Evolutionary conservation across 2,797 vertebrate species (phyloP).

Genomic region (Gymnothorax javanicus): DNA sequence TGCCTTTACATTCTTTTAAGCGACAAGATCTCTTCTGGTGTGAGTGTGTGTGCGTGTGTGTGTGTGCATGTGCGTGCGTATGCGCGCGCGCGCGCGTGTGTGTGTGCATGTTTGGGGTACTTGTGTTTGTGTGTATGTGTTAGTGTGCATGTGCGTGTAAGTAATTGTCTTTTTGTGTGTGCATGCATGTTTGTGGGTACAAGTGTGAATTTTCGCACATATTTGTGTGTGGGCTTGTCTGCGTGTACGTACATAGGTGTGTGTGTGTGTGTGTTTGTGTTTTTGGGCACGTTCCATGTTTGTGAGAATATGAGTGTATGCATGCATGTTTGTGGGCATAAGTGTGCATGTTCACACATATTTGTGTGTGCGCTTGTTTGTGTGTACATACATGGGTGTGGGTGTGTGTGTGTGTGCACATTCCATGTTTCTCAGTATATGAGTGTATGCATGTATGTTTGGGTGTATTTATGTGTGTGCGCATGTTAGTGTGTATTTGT

Average conservation of each 20-base stretch:
- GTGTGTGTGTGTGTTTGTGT: background rate
- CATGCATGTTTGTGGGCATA: background rate
- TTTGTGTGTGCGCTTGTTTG: background rate
- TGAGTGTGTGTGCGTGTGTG: slow-evolving; percentile 3
- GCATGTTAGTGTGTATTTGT: too few species aligned
- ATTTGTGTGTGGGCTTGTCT: background rate
- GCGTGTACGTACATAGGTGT: background rate
- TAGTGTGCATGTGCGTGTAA: background rate
- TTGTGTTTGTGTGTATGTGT: background rate
- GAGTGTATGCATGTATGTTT: too few species aligned
- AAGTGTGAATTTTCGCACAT: background rate
- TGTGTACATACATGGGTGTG: background rate
- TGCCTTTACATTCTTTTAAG: slow-evolving; percentile 10
- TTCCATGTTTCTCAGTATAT: too few species aligned
- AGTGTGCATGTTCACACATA: too few species aligned
- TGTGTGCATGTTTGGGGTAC: slow-evolving; percentile 35
- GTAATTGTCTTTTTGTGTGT: background rate
- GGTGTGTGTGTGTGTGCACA: too few species aligned
- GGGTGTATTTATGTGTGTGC: too few species aligned
- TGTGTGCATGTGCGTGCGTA: background rate
- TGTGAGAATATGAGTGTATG: background rate
- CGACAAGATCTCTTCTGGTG: slow-evolving; percentile 3
- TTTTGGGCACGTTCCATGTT: too few species aligned
- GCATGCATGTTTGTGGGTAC: background rate
- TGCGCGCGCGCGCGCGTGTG: too few species aligned